phyloP scores from a whole-genome alignment of 2,113 vertebrate species.

The Trogon surrucura region DNA sequence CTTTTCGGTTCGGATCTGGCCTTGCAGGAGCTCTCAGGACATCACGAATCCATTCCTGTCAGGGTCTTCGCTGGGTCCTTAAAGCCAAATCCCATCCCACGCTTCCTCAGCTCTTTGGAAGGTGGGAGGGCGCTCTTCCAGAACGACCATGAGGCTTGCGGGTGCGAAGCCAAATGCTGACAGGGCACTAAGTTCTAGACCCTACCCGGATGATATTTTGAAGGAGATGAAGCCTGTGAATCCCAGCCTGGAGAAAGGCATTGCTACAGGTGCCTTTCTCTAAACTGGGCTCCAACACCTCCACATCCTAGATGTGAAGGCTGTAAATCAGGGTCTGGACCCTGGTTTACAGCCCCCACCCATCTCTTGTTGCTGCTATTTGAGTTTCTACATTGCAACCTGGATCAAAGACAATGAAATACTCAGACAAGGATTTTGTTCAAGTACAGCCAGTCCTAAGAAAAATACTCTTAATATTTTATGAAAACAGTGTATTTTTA shows the following conservation, averaged over 20 bases:
- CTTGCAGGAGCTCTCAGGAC: neutral
- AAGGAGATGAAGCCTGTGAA: neutral
- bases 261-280: neutral
- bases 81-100: neutral
- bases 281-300: neutral
- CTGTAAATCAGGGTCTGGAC: neutral
- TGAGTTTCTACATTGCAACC: neutral
- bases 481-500: neutral
- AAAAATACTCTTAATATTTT: neutral
- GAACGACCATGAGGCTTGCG: neutral
- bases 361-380: neutral
- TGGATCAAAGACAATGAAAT: neutral
- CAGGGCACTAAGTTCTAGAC: neutral
- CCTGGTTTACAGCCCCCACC: neutral
- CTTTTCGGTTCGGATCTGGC: neutral
- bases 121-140: neutral
- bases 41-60: neutral
- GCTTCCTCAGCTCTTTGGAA: neutral
- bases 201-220: neutral
- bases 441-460: neutral
- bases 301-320: neutral
- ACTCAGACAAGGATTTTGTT: neutral
- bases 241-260: neutral
- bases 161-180: neutral
- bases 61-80: neutral